Evolutionary conservation across 1,140 invertebrate genomes (phyloP).

Genomic region (Dendrolimus punctatus): DNA sequence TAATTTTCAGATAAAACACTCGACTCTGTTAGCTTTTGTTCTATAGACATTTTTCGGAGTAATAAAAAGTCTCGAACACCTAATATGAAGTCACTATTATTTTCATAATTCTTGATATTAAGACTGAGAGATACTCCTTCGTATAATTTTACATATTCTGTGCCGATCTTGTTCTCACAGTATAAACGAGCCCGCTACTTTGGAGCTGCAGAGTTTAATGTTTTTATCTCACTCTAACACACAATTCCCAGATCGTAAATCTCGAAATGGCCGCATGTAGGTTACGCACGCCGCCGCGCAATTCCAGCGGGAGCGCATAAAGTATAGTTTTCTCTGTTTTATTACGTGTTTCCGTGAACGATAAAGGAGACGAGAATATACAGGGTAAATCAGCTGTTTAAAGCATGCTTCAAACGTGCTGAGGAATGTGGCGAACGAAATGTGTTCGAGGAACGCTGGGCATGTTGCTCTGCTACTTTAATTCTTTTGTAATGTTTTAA

Average conservation of each 20-base stretch:
- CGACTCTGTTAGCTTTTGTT: no score
- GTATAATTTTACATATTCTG: conserved; percentile 38
- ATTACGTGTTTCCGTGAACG: conserved; percentile 60
- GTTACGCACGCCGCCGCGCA: conserved; percentile 65
- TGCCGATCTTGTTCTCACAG: conserved; percentile 42
- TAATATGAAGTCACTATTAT: no score
- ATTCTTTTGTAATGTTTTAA: conserved; percentile 12
- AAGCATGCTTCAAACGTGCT: conserved; percentile 68
- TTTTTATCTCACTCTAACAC: conserved; percentile 68
- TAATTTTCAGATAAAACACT: conserved; percentile 28
- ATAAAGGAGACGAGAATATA: conserved; percentile 67
- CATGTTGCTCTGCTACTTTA: conserved; percentile 50
- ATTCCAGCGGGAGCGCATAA: conserved; percentile 59
- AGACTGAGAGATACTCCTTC: conserved; percentile 5
- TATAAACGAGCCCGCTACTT: conserved; percentile 42
- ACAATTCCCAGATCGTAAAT: conserved; percentile 74
- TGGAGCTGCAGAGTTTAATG: conserved; percentile 58
- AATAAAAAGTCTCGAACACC: no score
- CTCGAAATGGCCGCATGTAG: conserved; percentile 73
- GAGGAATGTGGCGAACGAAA: conserved; percentile 68
- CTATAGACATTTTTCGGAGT: no score
- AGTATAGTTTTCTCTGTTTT: conserved; percentile 71
- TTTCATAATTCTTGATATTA: no score
- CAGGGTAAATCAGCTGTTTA: conserved; percentile 68
- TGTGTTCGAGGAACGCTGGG: conserved; percentile 36